Conservation (phyloP, 2,888 invertebrate species). For the Phaedon cochleariae region DNA sequence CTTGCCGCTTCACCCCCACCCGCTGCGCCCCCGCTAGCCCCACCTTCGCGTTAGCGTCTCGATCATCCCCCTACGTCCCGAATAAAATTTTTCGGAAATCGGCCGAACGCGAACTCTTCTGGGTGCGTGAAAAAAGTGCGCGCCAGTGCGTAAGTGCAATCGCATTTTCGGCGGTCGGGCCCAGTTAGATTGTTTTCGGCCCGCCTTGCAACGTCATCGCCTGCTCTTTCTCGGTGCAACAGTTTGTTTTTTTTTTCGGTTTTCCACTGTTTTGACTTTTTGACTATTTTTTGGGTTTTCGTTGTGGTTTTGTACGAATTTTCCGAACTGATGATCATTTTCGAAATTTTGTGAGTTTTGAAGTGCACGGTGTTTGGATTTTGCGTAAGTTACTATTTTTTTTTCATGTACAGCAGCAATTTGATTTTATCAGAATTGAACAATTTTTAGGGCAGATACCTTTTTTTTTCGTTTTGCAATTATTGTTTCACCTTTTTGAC, state of each 20-base stretch:
- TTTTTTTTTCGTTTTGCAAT: too few relatives aligned
- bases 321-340: neutral
- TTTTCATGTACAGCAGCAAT: too few relatives aligned
- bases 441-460: too few relatives aligned
- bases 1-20: conserved; percentile 55
- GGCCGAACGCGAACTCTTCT: conserved; percentile 58
- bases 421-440: too few relatives aligned
- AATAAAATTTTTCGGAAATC: conserved; percentile 61
- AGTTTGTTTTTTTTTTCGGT: conserved; percentile 22
- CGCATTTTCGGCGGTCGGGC: conserved; percentile 25
- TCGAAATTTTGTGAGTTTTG: conserved; percentile 11
- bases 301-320: conserved; percentile 11
- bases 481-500: too few relatives aligned
- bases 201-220: conserved; percentile 44
- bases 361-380: neutral
- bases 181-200: conserved; percentile 38
- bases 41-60: conserved; percentile 59
- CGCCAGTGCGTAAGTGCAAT: conserved; percentile 51
- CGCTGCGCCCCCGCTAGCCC: conserved; percentile 53
- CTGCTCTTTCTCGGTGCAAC: conserved; percentile 17
- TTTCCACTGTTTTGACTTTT: conserved; percentile 20
- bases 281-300: conserved; percentile 25
- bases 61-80: conserved; percentile 55
- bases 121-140: conserved; percentile 58
- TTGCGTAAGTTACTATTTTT: neutral